phyloP scores from a whole-genome alignment of 2,797 vertebrate species.

The Propithecus deckenii region DNA sequence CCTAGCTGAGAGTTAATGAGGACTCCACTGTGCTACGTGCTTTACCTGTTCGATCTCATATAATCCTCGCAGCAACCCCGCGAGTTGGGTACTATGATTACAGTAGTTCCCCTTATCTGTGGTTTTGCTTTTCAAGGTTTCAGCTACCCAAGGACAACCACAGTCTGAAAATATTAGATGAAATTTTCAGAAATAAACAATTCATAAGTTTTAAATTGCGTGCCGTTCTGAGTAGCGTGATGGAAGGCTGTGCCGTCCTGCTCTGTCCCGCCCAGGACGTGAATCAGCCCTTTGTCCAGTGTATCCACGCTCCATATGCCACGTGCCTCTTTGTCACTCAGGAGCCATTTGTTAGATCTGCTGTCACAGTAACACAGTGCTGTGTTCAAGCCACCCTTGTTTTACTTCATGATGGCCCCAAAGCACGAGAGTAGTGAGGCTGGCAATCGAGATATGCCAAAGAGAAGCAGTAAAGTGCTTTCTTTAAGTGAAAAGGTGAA shows the following conservation, averaged over 20 bases:
- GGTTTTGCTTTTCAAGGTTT: background rate
- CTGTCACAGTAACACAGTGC: too few relatives aligned
- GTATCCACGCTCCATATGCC: background rate
- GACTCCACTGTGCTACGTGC: background rate
- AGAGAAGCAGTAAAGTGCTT: background rate
- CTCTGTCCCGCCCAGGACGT: background rate
- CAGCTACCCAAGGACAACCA: background rate
- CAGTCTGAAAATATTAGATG: background rate
- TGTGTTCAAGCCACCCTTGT: background rate
- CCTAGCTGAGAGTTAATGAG: background rate
- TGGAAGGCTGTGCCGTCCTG: background rate
- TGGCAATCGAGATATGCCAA: background rate
- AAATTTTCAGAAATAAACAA: background rate
- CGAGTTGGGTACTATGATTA: background rate
- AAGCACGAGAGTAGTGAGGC: background rate
- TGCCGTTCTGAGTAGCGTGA: background rate
- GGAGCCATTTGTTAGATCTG: background rate
- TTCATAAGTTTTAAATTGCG: background rate
- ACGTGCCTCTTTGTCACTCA: background rate
- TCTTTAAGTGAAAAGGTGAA: background rate
- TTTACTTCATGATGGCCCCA: background rate
- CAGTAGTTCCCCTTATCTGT: background rate
- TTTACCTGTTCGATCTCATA: background rate
- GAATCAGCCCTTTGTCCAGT: background rate
- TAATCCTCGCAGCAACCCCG: background rate